Conservation (phyloP, 2,797 vertebrate genomes). For the Cyprinella venusta region DNA sequence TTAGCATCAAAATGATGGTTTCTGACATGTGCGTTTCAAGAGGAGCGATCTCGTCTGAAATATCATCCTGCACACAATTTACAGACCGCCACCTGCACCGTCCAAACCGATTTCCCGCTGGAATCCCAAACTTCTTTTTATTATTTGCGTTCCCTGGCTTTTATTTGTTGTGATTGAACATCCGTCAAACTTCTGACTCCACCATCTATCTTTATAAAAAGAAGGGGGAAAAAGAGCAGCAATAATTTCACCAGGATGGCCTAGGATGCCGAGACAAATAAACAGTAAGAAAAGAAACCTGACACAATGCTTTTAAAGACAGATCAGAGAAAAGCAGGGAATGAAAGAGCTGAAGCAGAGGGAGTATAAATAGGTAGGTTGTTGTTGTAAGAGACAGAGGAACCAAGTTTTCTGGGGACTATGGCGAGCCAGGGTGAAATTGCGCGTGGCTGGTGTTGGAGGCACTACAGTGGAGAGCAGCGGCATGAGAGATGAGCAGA, state of each 20-base stretch:
- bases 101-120: constrained; percentile 25
- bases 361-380: constrained; percentile 46
- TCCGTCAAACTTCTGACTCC: constrained; percentile 43
- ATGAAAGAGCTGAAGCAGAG: constrained; percentile 13
- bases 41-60: constrained; percentile 14
- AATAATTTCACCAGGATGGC: constrained; percentile 18
- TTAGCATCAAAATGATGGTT: constrained; percentile 42
- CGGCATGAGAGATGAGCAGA: constrained; percentile 40
- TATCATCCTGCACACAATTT: constrained; percentile 1
- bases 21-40: constrained; percentile 38
- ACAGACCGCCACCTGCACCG: constrained; percentile 16
- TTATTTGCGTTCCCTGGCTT: constrained; percentile 31
- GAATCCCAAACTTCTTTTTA: constrained; percentile 36
- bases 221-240: background rate
- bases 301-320: constrained; percentile 20
- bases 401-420: constrained; percentile 17
- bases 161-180: constrained; percentile 53
- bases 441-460: constrained; percentile 40
- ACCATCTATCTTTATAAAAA: constrained; percentile 54
- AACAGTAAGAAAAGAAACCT: constrained; percentile 46
- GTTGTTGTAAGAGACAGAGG: constrained; percentile 35
- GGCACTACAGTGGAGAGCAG: constrained; percentile 35
- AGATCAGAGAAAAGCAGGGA: constrained; percentile 21
- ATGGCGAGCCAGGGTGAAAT: constrained; percentile 46
- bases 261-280: constrained; percentile 47